A percentile compares a stretch with the other conserved stretches of the same genome.
These are phyloP conservation scores for Drosophila auraria DNA, from an alignment of 1,140 invertebrate genomes.

Conservation along the genomic window DNA sequence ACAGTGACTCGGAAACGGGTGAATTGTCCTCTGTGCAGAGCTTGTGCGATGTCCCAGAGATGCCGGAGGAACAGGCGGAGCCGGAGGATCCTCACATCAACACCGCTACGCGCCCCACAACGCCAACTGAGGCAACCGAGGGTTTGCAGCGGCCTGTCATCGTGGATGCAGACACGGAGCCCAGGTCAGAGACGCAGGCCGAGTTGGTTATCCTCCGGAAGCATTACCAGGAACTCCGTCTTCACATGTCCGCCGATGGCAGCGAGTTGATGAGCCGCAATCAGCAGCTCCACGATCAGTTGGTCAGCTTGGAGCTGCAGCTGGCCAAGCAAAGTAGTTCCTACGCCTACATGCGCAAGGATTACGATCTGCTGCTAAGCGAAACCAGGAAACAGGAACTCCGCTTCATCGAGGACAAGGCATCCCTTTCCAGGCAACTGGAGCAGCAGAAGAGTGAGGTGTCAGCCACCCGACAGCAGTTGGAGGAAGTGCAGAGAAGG, in stretches of 20 bases:
- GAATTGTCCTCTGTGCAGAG: constrained; percentile 76
- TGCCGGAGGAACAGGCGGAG: constrained; percentile 38
- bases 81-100: constrained; percentile 28
- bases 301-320: constrained; percentile 53
- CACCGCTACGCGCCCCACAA: constrained; percentile 68
- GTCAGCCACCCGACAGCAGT: constrained; percentile 19
- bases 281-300: constrained; percentile 57
- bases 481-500: constrained; percentile 5
- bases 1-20: constrained; percentile 61
- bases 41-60: constrained; percentile 68
- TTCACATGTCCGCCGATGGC: constrained; percentile 68
- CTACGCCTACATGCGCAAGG: constrained; percentile 66
- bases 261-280: constrained; percentile 53
- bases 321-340: constrained; percentile 56
- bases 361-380: constrained; percentile 66
- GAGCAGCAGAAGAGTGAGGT: constrained; percentile 33
- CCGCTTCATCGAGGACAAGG: constrained; percentile 58
- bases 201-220: constrained; percentile 62
- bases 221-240: constrained; percentile 72
- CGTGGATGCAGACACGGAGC: constrained; percentile 5
- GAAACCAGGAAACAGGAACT: constrained; percentile 53
- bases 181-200: constrained; percentile 25
- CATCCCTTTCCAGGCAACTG: constrained; percentile 26
- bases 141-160: constrained; percentile 58
- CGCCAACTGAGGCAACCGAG: constrained; percentile 54